phyloP scores from a whole-genome alignment of 2,113 vertebrate genomes.

The Eptesicus fuscus region DNA sequence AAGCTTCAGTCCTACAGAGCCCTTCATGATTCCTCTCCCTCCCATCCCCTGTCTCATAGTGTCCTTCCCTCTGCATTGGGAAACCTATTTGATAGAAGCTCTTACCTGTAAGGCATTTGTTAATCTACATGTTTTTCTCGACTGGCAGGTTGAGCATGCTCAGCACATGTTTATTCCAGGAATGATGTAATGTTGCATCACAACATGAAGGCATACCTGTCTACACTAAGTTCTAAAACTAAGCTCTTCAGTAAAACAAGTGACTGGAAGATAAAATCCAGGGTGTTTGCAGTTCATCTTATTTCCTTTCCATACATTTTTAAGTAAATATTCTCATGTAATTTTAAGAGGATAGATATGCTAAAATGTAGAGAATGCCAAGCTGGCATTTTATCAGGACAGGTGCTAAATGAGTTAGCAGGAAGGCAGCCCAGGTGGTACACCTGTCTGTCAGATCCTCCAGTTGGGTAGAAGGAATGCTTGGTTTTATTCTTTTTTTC shows the following conservation, averaged over 20 bases:
- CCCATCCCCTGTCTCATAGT: neutral
- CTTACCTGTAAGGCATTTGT: neutral
- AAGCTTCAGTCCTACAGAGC: neutral
- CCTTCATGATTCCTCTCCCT: no score
- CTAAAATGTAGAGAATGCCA: neutral
- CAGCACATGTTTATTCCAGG: fast-evolving
- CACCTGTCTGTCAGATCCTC: neutral
- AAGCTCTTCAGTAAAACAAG: neutral
- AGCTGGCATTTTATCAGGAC: neutral
- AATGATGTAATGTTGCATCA: neutral
- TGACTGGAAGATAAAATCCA: neutral
- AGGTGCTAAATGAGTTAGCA: neutral
- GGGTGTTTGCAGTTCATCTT: neutral
- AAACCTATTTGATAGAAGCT: neutral
- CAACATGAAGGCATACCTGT: neutral
- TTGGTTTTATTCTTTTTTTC: neutral
- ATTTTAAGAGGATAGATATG: neutral
- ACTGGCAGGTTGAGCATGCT: no score
- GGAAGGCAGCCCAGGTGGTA: neutral
- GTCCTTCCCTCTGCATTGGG: neutral
- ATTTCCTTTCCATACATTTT: neutral
- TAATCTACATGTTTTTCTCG: neutral
- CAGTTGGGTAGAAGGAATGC: neutral
- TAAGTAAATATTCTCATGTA: neutral
- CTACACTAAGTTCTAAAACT: neutral